Evolutionary conservation across 2,797 vertebrate species (phyloP).

Genomic region (Thripadectes ignobilis): DNA sequence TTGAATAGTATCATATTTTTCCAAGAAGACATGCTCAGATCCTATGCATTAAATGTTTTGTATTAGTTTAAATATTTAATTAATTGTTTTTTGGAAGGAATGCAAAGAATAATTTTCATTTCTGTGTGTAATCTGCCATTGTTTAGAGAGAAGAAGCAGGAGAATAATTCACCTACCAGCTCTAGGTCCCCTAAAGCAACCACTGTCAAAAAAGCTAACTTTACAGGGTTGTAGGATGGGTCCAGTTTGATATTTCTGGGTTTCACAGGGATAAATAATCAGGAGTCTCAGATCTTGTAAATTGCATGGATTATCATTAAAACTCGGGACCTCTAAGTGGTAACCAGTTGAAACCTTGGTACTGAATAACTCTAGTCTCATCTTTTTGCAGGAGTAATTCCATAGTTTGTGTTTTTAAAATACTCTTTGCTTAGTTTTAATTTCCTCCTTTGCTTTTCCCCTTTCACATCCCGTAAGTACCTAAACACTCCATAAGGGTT

Average conservation of each 20-base stretch:
- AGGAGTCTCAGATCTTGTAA: neutral
- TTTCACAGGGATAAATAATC: neutral
- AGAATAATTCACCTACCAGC: neutral
- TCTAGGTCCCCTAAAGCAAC: neutral
- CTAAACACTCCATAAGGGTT: neutral
- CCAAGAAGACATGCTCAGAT: neutral
- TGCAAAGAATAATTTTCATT: neutral
- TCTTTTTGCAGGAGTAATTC: neutral
- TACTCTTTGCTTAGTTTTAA: neutral
- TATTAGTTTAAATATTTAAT: neutral
- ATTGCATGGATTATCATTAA: neutral
- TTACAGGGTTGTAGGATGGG: neutral
- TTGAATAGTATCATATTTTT: neutral
- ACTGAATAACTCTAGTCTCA: neutral
- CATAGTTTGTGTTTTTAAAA: neutral
- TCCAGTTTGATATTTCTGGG: neutral
- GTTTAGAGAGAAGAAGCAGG: neutral
- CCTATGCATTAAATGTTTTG: neutral
- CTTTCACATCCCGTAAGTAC: neutral
- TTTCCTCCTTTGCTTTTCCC: neutral
- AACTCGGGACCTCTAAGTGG: neutral
- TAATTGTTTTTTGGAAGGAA: slow-evolving; percentile 29
- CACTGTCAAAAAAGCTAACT: neutral
- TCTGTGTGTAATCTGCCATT: neutral
- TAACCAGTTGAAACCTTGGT: slow-evolving; percentile 1